phyloP scores from a whole-genome alignment of 2,113 vertebrate species.

The rabbit (Oryctolagus cuniculus) region DNA sequence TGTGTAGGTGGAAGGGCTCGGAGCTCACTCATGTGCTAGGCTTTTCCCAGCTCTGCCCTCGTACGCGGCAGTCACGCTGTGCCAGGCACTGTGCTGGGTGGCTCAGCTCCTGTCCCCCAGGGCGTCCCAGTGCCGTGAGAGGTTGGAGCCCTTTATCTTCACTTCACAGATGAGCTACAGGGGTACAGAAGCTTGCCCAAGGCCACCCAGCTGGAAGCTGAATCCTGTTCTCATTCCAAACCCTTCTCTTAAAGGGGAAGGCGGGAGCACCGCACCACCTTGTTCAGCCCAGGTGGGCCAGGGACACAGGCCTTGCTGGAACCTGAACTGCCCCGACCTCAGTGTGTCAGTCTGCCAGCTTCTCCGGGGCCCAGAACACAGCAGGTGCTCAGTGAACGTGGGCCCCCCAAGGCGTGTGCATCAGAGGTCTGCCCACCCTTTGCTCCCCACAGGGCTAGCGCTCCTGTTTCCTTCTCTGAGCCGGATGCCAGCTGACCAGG shows the following conservation, averaged over 20 bases:
- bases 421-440: background rate
- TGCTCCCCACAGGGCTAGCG: background rate
- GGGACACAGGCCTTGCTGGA: background rate
- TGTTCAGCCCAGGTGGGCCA: background rate
- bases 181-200: background rate
- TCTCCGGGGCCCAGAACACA: background rate
- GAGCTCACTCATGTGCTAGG: background rate
- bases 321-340: background rate
- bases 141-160: background rate
- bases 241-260: background rate
- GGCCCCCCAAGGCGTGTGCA: rapidly evolving
- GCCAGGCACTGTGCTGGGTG: background rate
- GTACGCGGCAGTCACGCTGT: background rate
- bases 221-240: background rate
- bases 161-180: background rate
- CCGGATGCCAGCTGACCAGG: background rate
- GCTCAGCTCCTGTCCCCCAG: background rate
- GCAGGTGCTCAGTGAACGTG: background rate
- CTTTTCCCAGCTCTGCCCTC: background rate
- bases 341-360: background rate
- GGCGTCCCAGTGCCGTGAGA: background rate
- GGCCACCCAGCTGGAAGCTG: background rate
- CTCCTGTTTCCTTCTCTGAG: background rate
- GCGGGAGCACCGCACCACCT: background rate
- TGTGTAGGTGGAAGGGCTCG: rapidly evolving